Base-by-base conservation (phyloP, 2,797 vertebrate genomes). In the Xiphophorus birchmanni region DNA sequence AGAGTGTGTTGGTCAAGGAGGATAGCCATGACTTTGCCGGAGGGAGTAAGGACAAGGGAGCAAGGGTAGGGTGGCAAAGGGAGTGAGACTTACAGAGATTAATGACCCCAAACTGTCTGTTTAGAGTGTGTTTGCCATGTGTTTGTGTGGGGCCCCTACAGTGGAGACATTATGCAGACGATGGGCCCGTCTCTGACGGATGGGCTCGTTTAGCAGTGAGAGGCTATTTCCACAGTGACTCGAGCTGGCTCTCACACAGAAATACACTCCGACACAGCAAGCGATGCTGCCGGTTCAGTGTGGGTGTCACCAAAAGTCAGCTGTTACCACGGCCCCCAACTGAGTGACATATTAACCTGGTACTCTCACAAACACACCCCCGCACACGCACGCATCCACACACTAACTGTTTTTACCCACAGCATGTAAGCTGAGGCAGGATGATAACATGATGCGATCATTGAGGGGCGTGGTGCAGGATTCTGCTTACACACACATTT, bases 1-100 rank as follows among this genome's bases (percentile, higher is more conserved):
- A 78, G 54, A 44, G 76, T 73, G 73, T 76, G 81, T 80, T 91
- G 90, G 88, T 90, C 90, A 92, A 91, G 77, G 87, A 93, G 93
- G 89, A 88, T 87, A 88, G 89, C 75, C 52, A 81, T 93, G 93
- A 95, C 94, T 94, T 95, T 95, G 93, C 94, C 94, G 85, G 91
- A 87, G 91, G 92, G 80, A 92, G 76, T 77, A 81, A 84, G 87
- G 79, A 92, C 86, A 88, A 84, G 42, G 69, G 76, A 83, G 85
- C 77, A 85, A 82, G 73, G 84, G 84, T 86, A 76, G 79, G 73
- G 83, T 15, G 79, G 84, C 81, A 86, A 83, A 87, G 81, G 82
- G 83, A 84, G 71, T 82, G 78, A 42, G 82, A 79, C 82, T 80
- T 85, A 79, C 81, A 80, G 84, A 94, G 92, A 95, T 94, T 90